Evolutionary conservation across 1,140 invertebrate genomes (phyloP), one percentile per base, ranked within the genome.

Genomic region (Conus ventricosus): DNA sequence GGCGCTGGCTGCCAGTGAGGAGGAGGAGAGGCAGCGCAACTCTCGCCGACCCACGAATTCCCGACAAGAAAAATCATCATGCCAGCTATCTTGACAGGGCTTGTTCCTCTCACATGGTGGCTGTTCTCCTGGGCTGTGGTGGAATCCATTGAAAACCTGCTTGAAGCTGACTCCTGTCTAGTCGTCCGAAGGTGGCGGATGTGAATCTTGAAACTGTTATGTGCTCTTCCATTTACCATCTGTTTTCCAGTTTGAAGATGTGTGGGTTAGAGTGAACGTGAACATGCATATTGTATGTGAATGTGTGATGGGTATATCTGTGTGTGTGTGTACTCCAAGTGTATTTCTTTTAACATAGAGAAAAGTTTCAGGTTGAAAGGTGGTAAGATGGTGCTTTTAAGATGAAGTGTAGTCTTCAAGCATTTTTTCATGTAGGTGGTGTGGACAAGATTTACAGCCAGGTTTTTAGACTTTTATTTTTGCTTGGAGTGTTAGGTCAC

Each of bases 1-100:
- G 88, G 95, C 95, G n/a, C 89, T 96, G 57, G 92, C 94, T 20
- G 93, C 93, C 60, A 95, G 95, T 92, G 95, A 95, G 90, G 90
- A 93, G 84, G 94, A 95, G 87, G 90, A 91, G 25, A 78, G 90
- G 20, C 89, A 89, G 11, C 90, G 91, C 51, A 88, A 87, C 39
- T 20, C 85, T 20, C 71, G 89, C 54, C 85, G 88, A 53, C 23
- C 67, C 85, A 87, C 54, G 85, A 55, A 71, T 55, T 55, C 71
- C 53, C 71, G 85, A 54, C 85, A 87, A 57, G 53, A 87, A n/a
- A 87, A 78, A 55, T 55, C 51, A 25, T 78, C 53, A 10, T 87
- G 85, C 51, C 85, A 57, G 67, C 54, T 87, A 23, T 87, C 85
- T n/a, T 87, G 84, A 85, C 51, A 20, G 6, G 54, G 27, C 5